These are phyloP conservation scores for Notoglanidium macrostoma DNA, from an alignment of 2,797 vertebrate species.

Conservation along the genomic window DNA sequence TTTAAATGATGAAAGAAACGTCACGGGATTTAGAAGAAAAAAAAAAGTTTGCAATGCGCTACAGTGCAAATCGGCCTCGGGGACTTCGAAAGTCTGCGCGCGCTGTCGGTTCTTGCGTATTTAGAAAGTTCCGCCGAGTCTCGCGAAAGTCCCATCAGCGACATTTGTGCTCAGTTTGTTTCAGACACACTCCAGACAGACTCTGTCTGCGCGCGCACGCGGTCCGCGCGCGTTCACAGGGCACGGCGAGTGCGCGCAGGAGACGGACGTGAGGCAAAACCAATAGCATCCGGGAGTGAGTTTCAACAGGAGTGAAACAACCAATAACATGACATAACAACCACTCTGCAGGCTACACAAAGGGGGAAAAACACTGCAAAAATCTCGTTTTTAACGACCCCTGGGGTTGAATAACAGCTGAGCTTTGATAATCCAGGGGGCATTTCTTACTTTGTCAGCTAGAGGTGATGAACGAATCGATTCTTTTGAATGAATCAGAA, in stretches of 20 bases:
- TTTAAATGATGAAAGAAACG: constrained; percentile 69
- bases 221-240: constrained; percentile 71
- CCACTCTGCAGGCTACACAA: not conserved
- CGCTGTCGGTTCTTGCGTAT: constrained; percentile 46
- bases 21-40: constrained; percentile 15
- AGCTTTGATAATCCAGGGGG: not conserved
- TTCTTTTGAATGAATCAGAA: not conserved
- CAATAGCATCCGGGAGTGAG: constrained; percentile 61
- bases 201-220: constrained; percentile 71
- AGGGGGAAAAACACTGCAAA: not conserved
- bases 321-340: not conserved
- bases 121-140: constrained; percentile 61
- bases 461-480: not conserved
- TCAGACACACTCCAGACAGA: constrained; percentile 85
- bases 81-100: not conserved
- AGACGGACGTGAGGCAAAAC: constrained; percentile 66
- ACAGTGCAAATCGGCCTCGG: constrained; percentile 25
- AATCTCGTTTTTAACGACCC: not conserved
- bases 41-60: constrained; percentile 71
- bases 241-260: constrained; percentile 58
- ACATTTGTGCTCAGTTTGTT: constrained; percentile 77
- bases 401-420: not conserved
- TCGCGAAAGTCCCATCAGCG: constrained; percentile 27
- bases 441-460: not conserved
- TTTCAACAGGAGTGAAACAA: not conserved